phyloP scores from a whole-genome alignment of 2,888 invertebrate species.

The Mayetiola destructor region DNA sequence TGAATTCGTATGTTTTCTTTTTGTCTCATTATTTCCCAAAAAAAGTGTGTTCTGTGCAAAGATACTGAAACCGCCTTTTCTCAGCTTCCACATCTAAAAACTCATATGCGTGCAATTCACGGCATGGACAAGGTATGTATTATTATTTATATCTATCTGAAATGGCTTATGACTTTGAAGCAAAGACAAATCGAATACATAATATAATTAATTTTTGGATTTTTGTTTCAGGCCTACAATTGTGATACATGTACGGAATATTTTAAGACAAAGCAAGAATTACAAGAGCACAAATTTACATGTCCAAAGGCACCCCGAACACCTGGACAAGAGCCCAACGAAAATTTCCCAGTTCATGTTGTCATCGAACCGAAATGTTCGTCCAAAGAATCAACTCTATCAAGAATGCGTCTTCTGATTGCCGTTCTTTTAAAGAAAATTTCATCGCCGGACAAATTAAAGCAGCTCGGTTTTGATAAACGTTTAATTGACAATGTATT shows the following conservation, averaged over 20 bases:
- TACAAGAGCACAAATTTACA: conserved; percentile 46
- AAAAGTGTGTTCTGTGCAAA: conserved; percentile 51
- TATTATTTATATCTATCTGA: too few species aligned
- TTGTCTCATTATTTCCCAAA: too few species aligned
- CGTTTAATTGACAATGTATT: conserved; percentile 66
- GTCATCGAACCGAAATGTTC: neutral
- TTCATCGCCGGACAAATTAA: conserved; percentile 61
- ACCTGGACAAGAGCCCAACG: neutral
- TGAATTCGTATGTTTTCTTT: too few species aligned
- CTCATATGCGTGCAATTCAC: conserved; percentile 76
- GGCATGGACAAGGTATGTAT: conserved; percentile 61
- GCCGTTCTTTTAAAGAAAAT: conserved; percentile 72
- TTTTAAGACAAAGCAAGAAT: conserved; percentile 59
- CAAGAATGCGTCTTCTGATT: conserved; percentile 61
- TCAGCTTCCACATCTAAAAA: conserved; percentile 73
- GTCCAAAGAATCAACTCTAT: conserved; percentile 30
- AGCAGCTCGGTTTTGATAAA: conserved; percentile 60
- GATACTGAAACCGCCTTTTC: conserved; percentile 53
- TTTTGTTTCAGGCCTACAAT: too few species aligned
- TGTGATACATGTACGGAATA: conserved; percentile 30
- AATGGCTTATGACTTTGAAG: too few species aligned
- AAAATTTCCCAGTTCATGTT: neutral
- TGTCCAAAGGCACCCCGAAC: conserved; percentile 3
- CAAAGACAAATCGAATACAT: too few species aligned
- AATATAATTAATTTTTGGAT: too few species aligned